Evolutionary conservation across 1,140 invertebrate genomes (phyloP).

Genomic region (Chelonus insularis): DNA sequence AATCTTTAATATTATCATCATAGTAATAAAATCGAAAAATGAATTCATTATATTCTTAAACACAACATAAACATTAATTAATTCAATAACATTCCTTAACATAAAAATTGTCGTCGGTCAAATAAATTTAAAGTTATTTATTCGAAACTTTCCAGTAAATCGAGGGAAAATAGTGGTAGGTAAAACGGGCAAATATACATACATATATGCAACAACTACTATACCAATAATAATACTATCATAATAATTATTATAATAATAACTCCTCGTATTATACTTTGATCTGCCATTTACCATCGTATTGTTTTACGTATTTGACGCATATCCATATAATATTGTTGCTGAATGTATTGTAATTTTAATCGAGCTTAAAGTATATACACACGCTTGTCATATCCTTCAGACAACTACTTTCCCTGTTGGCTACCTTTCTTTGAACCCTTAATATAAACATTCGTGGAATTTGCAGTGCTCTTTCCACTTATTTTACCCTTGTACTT

Average conservation of each 20-base stretch:
- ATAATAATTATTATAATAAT: constrained; percentile 46
- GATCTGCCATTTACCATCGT: constrained; percentile 28
- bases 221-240: constrained; percentile 7
- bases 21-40: neutral
- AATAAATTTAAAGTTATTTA: constrained; percentile 54
- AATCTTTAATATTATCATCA: no score
- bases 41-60: neutral
- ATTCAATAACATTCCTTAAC: neutral
- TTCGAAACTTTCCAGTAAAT: constrained; percentile 60
- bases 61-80: no score
- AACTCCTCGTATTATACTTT: constrained; percentile 47
- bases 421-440: constrained; percentile 12
- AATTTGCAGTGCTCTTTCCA: constrained; percentile 12
- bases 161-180: constrained; percentile 59
- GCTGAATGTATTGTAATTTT: constrained; percentile 45
- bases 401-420: constrained; percentile 15
- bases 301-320: constrained; percentile 36
- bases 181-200: constrained; percentile 55
- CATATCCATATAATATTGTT: constrained; percentile 32
- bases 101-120: constrained; percentile 29
- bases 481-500: neutral
- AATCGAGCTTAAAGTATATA: constrained; percentile 38
- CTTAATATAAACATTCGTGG: constrained; percentile 3
- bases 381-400: constrained; percentile 51
- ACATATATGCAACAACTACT: constrained; percentile 47